Conservation (phyloP, 64 coral and sea anemone species). For the Montipora capricornis region DNA sequence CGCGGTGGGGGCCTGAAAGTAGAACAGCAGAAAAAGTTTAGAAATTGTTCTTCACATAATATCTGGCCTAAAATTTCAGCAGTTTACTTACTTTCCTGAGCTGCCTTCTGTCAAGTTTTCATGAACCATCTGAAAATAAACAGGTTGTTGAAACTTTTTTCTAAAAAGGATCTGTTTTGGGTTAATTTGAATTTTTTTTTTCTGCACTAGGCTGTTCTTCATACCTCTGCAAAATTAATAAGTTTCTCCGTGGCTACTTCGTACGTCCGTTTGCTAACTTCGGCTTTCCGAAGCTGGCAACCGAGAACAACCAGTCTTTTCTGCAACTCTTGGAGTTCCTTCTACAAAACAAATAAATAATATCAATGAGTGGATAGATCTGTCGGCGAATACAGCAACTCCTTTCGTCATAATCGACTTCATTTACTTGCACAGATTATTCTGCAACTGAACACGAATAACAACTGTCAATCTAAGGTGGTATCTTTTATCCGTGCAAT, state of each 20-base stretch:
- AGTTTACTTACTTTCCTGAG: conserved; percentile 70
- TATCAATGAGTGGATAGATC: too few species aligned
- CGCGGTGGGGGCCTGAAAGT: conserved; percentile 74
- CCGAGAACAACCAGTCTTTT: conserved; percentile 94
- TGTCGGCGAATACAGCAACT: too few species aligned
- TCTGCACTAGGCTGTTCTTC: not conserved
- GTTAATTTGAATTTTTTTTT: not conserved
- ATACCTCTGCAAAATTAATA: conserved; percentile 90
- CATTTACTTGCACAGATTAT: not conserved
- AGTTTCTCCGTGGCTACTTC: conserved; percentile 97
- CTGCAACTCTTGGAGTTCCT: conserved; percentile 94
- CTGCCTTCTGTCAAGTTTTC: conserved; percentile 76
- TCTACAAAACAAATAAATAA: conserved; percentile 38
- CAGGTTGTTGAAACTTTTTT: not conserved
- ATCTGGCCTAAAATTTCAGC: not conserved
- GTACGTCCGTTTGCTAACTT: conserved; percentile 97
- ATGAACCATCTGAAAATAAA: conserved; percentile 85
- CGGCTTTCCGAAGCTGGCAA: conserved; percentile 92
- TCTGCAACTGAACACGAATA: too few species aligned
- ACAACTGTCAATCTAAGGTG: too few species aligned
- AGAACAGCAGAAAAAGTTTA: not conserved
- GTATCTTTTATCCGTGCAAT: too few species aligned
- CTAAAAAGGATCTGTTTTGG: not conserved
- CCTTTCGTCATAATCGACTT: not conserved
- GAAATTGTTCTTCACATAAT: not conserved